Evolutionary conservation across 35 echinoderm and acorn worm species (phyloP).

Genomic region (Apostichopus californicus): DNA sequence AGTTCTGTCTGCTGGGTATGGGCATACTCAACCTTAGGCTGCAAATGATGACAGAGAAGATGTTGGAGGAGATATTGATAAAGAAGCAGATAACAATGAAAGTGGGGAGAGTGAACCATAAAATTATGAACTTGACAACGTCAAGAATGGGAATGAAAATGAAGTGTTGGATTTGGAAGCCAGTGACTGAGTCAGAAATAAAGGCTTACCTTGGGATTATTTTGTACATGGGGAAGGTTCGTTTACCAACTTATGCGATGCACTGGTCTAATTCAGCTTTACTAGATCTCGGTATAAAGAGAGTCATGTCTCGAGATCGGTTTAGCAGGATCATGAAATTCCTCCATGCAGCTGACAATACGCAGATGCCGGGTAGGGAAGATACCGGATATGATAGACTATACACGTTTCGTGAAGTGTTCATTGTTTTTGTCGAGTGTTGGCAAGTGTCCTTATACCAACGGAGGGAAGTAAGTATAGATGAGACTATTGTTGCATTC

Average conservation of each 20-base stretch:
- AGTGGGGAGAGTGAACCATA: constrained; percentile 17
- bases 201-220: constrained; percentile 41
- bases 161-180: not conserved
- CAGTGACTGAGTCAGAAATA: constrained; percentile 2
- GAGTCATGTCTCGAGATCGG: constrained; percentile 31
- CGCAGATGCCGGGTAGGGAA: constrained; percentile 10
- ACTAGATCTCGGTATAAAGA: constrained; percentile 43
- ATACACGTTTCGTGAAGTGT: constrained; percentile 12
- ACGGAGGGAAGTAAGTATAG: constrained; percentile 11
- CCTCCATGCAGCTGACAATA: constrained; percentile 37
- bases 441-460: constrained; percentile 28
- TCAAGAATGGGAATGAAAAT: constrained; percentile 1
- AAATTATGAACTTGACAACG: constrained; percentile 26
- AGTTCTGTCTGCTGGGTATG: not conserved
- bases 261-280: constrained; percentile 43
- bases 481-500: constrained; percentile 41
- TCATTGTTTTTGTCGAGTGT: not conserved
- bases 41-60: not conserved
- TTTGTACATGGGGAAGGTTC: constrained; percentile 28
- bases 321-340: constrained; percentile 30
- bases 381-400: constrained; percentile 12
- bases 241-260: constrained; percentile 30
- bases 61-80: not conserved
- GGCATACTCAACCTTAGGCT: not conserved
- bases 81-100: not conserved